Evolutionary conservation across 2,797 vertebrate genomes (phyloP).

Genomic region (Channallabes apus): DNA sequence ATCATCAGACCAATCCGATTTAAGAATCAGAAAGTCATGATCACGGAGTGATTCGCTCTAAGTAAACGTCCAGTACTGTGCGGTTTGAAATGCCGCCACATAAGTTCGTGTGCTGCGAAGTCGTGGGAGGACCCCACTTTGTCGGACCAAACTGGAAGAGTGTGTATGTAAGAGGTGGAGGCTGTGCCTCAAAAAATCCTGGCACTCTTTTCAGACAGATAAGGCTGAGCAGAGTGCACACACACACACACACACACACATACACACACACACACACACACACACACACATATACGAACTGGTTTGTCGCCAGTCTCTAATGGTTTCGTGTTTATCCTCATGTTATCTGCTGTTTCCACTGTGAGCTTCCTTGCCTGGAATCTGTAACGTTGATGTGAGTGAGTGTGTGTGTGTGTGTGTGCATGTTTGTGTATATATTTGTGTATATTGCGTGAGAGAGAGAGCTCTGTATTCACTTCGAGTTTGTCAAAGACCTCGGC

Average conservation of each 20-base stretch:
- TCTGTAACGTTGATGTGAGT: conserved; percentile 32
- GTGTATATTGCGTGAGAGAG: conserved; percentile 14
- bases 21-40: background rate
- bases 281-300: background rate
- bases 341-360: conserved; percentile 46
- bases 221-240: conserved; percentile 11
- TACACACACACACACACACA: conserved; percentile 33
- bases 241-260: conserved; percentile 17
- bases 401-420: conserved; percentile 19
- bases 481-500: conserved; percentile 15
- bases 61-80: background rate
- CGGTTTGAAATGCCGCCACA: background rate
- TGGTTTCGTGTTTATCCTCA: conserved; percentile 36
- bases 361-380: conserved; percentile 35
- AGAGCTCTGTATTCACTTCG: background rate
- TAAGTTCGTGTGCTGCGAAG: background rate
- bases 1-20: background rate
- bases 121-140: conserved; percentile 39
- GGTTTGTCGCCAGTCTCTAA: conserved; percentile 34
- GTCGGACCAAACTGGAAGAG: background rate
- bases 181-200: conserved; percentile 20
- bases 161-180: conserved; percentile 17
- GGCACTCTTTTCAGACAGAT: conserved; percentile 28
- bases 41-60: background rate
- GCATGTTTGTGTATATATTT: conserved; percentile 16